A percentile compares a stretch with the other conserved stretches of the same genome.
These are phyloP conservation scores for Falco naumanni DNA, from an alignment of 2,797 vertebrate genomes.

Conservation along the genomic window DNA sequence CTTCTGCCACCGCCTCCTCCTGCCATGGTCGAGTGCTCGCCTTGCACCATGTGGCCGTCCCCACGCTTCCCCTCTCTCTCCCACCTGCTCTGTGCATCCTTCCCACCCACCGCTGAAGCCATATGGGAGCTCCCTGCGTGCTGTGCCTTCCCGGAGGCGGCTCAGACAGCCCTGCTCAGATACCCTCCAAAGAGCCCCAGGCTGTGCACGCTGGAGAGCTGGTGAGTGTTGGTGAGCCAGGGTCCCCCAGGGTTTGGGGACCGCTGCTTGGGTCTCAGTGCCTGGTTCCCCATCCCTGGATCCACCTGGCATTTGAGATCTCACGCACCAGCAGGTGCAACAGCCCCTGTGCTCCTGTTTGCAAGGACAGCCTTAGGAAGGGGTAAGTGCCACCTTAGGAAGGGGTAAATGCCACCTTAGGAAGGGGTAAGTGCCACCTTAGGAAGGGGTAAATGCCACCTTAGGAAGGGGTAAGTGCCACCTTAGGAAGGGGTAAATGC, in stretches of 20 bases:
- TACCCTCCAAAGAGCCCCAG: neutral
- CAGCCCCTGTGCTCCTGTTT: neutral
- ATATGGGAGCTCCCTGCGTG: neutral
- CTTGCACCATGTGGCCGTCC: fast-evolving
- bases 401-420: too few relatives aligned
- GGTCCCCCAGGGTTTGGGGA: neutral
- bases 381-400: neutral
- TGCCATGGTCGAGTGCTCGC: fast-evolving
- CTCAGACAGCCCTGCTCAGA: neutral
- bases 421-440: too few relatives aligned
- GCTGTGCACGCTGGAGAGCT: neutral
- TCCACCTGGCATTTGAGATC: fast-evolving
- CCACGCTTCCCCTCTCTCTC: neutral
- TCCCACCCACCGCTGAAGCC: conserved; percentile 8
- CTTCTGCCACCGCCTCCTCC: neutral
- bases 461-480: neutral
- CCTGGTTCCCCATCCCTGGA: neutral
- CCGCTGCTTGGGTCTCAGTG: neutral
- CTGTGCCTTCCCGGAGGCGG: neutral
- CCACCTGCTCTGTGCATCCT: neutral
- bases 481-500: neutral
- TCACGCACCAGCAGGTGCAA: neutral
- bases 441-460: neutral
- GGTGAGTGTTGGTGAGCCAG: neutral
- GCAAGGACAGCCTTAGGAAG: neutral